Evolutionary conservation across 2,888 invertebrate species (phyloP), one percentile per base, ranked within the genome.

Genomic region (Linnaemya tessellans): DNA sequence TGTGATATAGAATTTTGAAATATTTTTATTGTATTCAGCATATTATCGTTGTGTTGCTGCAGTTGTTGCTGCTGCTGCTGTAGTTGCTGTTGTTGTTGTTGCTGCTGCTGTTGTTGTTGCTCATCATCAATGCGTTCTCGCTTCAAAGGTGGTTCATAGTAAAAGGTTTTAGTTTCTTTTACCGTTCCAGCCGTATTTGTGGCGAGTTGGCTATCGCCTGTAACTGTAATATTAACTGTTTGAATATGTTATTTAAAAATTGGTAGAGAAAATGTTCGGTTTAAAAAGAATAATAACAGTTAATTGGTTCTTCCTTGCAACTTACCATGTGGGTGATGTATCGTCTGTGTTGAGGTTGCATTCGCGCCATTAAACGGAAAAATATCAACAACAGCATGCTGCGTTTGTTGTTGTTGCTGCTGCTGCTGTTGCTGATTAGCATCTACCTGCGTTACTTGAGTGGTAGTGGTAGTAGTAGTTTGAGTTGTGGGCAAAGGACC

Each of bases 241-340:
- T 71, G 25, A 60, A 65, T 78, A 62, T 74, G 74, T 79, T 15
- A 74, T 58, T 73, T 35, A 67, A 20, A 49, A 60, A 51, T 30
- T 30, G 18, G 13, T 1, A 25, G 18, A 25, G 30, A 9, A 22
- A 43, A 25, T 30, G 11, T 5, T 25, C 4, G 25, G 9, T 49
- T 30, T 25, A 67, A 49, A 67, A 11, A 30, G 30, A 30, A n/a
- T 2, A 56, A 25, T 13, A 13, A 25, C 22, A n/a, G n/a, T n/a
- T 49, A 22, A 10, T 7, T 30, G 18, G 11, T 46, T 4, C 15
- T 18, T 62, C 25, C n/a, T 18, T 46, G 11, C n/a, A 71, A 67
- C 89, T 87, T 83, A 91, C 91, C 91, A 73, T 91, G 91, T 82
- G 92, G 91, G 90, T 91, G 92, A 49, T 92, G 89, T 49, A 91